Evolutionary conservation across 2,113 vertebrate genomes (phyloP).

Genomic region (Puffinus mauretanicus): DNA sequence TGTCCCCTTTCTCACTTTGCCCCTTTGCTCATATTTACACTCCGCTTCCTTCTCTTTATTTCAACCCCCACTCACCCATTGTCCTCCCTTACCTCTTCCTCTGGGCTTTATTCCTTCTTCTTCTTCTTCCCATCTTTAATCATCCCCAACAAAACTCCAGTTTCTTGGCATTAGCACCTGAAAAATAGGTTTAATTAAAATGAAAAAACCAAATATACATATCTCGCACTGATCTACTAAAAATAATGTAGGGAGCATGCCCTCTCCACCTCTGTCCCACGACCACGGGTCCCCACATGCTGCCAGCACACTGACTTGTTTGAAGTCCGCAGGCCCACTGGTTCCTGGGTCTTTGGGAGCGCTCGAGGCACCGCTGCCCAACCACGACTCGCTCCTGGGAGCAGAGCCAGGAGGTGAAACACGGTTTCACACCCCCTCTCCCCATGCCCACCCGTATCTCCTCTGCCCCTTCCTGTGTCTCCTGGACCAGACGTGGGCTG

Average conservation of each 20-base stretch:
- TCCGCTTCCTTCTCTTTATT: background rate
- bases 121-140: background rate
- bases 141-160: background rate
- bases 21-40: background rate
- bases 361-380: background rate
- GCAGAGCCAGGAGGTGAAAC: background rate
- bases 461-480: background rate
- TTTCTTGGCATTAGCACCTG: background rate
- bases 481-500: background rate
- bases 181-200: background rate
- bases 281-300: background rate
- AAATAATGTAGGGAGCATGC: background rate
- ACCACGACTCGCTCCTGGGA: background rate
- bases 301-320: background rate
- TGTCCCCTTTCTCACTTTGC: background rate
- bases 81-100: background rate
- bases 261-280: background rate
- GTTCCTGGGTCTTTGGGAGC: background rate
- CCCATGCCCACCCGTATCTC: fast-evolving
- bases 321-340: background rate
- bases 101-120: background rate
- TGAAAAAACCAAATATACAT: background rate
- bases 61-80: background rate
- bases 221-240: background rate
- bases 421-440: fast-evolving